Conservation (phyloP, 2,797 vertebrate species). For the Ibycter americanus region DNA sequence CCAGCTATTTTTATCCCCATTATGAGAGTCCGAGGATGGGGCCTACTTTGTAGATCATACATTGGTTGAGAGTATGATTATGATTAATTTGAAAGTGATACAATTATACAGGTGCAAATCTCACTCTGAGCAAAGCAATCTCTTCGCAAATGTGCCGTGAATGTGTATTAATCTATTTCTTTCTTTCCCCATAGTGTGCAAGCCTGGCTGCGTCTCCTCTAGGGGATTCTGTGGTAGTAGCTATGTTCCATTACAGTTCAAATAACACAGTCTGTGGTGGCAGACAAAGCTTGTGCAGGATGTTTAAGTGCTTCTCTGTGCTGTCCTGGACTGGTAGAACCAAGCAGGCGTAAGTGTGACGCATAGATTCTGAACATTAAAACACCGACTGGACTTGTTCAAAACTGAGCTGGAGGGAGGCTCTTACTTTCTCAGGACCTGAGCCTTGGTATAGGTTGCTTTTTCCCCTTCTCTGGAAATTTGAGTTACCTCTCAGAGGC, state of each 20-base stretch:
- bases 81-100: slow-evolving; percentile 63
- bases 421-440: not conserved
- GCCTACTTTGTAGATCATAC: not conserved
- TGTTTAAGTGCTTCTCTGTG: not conserved
- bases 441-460: not conserved
- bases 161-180: slow-evolving; percentile 36
- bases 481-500: not conserved
- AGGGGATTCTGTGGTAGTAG: not conserved
- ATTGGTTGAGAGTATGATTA: slow-evolving; percentile 29
- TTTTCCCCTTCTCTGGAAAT: not conserved
- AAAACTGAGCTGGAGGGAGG: not conserved
- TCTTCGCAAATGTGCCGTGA: slow-evolving; percentile 40
- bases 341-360: not conserved
- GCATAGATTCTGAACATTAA: not conserved
- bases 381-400: not conserved
- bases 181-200: not conserved
- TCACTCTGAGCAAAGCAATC: slow-evolving; percentile 22
- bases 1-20: slow-evolving; percentile 15
- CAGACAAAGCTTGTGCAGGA: not conserved
- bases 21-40: slow-evolving; percentile 17
- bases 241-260: slow-evolving; percentile 23
- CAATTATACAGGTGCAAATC: slow-evolving; percentile 55
- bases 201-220: not conserved
- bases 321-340: not conserved
- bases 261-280: not conserved